Evolutionary conservation across 2,797 vertebrate genomes (phyloP).

Genomic region (Pygocentrus nattereri): DNA sequence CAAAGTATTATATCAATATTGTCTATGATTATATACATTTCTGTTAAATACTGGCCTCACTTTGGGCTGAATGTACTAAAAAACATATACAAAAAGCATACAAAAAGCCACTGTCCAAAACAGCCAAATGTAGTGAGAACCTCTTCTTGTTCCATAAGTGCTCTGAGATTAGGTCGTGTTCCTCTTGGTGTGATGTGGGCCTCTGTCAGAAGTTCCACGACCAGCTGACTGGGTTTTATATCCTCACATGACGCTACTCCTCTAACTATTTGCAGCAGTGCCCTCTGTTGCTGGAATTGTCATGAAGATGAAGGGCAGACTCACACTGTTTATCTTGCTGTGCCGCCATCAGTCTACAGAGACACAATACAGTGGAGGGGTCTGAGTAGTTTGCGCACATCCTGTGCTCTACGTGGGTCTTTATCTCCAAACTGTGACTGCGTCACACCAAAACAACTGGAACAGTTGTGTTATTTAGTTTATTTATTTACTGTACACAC

Average conservation of each 20-base stretch:
- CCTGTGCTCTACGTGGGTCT: background rate
- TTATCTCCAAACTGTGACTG: too few relatives aligned
- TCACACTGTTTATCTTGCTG: slow-evolving; percentile 68
- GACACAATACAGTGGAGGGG: slow-evolving; percentile 2
- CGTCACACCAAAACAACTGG: too few relatives aligned
- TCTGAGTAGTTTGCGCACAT: background rate
- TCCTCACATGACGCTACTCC: background rate
- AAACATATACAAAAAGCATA: background rate
- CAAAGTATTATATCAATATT: background rate
- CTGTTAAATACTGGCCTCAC: background rate
- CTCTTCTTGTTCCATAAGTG: background rate
- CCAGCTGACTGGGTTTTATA: slow-evolving; percentile 4
- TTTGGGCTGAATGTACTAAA: background rate
- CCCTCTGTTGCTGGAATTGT: slow-evolving; percentile 50
- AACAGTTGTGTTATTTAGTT: too few relatives aligned
- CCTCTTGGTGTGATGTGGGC: background rate
- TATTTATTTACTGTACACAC: too few relatives aligned
- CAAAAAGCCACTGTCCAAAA: background rate
- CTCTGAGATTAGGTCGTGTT: background rate
- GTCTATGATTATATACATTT: background rate
- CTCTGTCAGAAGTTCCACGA: background rate
- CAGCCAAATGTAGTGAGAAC: background rate
- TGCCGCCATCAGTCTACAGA: slow-evolving; percentile 68
- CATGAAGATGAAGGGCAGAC: slow-evolving; percentile 64
- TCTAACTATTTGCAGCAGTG: slow-evolving; percentile 69